These are phyloP conservation scores for Dermatemys mawii DNA, from an alignment of 2,113 vertebrate genomes.

Conservation along the genomic window DNA sequence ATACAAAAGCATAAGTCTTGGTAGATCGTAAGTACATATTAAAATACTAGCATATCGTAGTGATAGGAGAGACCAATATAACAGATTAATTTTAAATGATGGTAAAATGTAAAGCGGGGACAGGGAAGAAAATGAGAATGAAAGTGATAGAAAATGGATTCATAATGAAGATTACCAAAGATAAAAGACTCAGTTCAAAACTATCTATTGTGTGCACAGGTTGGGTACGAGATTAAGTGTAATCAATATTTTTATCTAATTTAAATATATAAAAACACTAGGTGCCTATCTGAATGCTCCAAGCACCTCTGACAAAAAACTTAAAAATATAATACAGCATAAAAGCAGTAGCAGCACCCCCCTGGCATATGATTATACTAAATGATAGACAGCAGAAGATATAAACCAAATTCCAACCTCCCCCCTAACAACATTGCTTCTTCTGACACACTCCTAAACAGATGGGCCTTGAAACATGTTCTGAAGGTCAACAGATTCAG, in stretches of 20 bases:
- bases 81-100: not conserved
- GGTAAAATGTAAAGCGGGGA: not conserved
- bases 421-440: not conserved
- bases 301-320: not conserved
- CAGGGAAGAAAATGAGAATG: not conserved
- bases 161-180: not conserved
- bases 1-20: not conserved
- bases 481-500: not conserved
- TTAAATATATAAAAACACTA: not conserved
- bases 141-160: not conserved
- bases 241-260: not conserved
- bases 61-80: not conserved
- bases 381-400: not conserved
- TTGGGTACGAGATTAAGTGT: not conserved
- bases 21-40: not conserved
- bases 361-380: not conserved
- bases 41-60: not conserved
- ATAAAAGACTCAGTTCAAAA: not conserved
- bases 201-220: not conserved
- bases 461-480: not conserved
- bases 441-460: not conserved
- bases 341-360: not conserved
- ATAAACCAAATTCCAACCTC: not conserved
- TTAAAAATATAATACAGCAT: not conserved
- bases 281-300: not conserved